Percentiles rank a stretch among this genome's conserved stretches.
These are phyloP conservation scores for Rhyacophila brunnea DNA, from an alignment of 1,140 invertebrate genomes.

Conservation along the genomic window DNA sequence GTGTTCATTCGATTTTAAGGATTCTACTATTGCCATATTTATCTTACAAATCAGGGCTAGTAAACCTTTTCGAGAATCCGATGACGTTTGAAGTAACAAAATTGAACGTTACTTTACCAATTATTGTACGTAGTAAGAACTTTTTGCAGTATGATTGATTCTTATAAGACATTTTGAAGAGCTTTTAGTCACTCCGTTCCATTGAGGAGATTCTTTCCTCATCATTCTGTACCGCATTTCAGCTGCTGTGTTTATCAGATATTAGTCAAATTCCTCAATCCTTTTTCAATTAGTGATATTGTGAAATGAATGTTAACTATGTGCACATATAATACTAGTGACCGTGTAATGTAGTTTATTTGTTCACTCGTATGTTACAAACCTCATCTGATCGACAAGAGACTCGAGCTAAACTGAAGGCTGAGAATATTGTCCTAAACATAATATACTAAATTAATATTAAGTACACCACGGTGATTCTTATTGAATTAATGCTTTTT, in stretches of 20 bases:
- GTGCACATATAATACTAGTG: slow-evolving; percentile 17
- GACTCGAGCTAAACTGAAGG: slow-evolving; percentile 14
- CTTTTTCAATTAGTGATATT: slow-evolving; percentile 12
- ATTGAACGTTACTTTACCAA: no score
- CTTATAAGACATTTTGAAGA: background rate
- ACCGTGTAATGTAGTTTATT: slow-evolving; percentile 16
- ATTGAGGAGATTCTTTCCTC: background rate
- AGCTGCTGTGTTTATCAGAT: slow-evolving; percentile 13
- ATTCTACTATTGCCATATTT: slow-evolving; percentile 10
- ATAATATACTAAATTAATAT: slow-evolving; percentile 5
- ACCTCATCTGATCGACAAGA: slow-evolving; percentile 1
- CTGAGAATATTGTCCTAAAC: slow-evolving; percentile 4
- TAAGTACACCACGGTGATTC: slow-evolving; percentile 7
- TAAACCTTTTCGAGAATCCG: no score
- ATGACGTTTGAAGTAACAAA: no score
- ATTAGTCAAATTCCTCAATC: slow-evolving; percentile 1
- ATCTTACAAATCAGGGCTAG: background rate
- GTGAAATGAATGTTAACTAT: slow-evolving; percentile 17
- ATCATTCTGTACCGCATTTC: slow-evolving; percentile 1
- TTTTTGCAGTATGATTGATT: background rate
- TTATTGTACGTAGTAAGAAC: background rate
- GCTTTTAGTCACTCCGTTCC: slow-evolving; percentile 5
- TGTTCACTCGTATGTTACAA: slow-evolving; percentile 2
- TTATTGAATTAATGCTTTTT: slow-evolving; percentile 2
- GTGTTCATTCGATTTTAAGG: slow-evolving; percentile 15